Evolutionary conservation across 2,113 vertebrate genomes (phyloP).

Genomic region (Pedionomus torquatus): DNA sequence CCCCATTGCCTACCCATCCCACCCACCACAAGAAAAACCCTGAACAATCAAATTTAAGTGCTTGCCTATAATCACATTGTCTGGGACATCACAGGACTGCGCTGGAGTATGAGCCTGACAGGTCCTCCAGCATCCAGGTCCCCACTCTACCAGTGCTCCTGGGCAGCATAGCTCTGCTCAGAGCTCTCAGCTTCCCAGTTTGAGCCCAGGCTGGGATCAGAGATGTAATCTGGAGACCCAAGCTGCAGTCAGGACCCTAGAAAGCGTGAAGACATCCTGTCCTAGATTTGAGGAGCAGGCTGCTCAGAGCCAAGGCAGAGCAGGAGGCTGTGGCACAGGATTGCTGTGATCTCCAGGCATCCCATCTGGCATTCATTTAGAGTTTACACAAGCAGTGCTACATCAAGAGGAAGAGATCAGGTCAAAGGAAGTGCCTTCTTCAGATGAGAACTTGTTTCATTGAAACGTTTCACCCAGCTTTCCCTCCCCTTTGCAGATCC

Average conservation of each 20-base stretch:
- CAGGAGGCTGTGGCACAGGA: not conserved
- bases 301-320: not conserved
- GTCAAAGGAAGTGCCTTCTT: not conserved
- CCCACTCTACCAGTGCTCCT: not conserved
- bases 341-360: not conserved
- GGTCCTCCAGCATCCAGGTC: not conserved
- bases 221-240: not conserved
- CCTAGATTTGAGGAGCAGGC: not conserved
- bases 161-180: not conserved
- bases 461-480: not conserved
- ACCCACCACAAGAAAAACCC: not conserved
- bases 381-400: not conserved
- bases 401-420: rapidly evolving
- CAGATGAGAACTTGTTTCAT: not conserved
- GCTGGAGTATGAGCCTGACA: not conserved
- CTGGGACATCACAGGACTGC: not conserved
- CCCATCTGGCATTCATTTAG: not conserved
- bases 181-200: not conserved
- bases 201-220: not conserved
- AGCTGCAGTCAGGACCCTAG: not conserved
- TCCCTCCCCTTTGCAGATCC: not conserved
- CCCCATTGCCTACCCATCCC: not conserved
- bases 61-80: not conserved
- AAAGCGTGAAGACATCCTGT: not conserved
- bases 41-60: not conserved